A percentile compares a stretch with the other conserved stretches of the same genome.
Conservation (phyloP, 2,797 vertebrate species). For the Pogonophryne albipinna region DNA sequence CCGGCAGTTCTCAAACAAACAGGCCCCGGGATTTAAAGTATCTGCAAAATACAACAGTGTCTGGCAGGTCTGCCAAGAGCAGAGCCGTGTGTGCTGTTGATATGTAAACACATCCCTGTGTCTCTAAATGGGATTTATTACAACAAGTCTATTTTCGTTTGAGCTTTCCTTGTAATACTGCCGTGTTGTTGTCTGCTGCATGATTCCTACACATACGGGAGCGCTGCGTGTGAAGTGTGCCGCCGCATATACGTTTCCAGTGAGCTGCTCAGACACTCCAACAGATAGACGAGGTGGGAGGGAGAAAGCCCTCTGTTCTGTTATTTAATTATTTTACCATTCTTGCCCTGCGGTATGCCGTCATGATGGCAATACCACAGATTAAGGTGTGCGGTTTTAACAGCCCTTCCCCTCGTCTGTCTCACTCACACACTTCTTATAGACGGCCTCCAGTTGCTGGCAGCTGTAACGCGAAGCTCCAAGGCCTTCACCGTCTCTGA, state of each 20-base stretch:
- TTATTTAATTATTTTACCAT: constrained; percentile 84
- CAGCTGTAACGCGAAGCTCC: constrained; percentile 70
- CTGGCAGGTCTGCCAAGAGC: constrained; percentile 64
- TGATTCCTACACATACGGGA: constrained; percentile 30
- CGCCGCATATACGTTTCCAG: constrained; percentile 23
- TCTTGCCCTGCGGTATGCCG: constrained; percentile 76
- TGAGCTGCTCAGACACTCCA: constrained; percentile 34
- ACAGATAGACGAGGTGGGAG: constrained; percentile 45
- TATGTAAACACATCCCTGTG: constrained; percentile 75
- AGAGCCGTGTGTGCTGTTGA: constrained; percentile 76
- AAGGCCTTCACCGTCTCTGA: constrained; percentile 63
- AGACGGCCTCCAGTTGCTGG: constrained; percentile 66
- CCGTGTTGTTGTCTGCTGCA: constrained; percentile 33
- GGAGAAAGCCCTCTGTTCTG: constrained; percentile 49
- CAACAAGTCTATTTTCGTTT: constrained; percentile 72
- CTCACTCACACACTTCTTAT: constrained; percentile 55
- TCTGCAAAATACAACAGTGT: constrained; percentile 71
- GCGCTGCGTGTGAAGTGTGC: constrained; percentile 16
- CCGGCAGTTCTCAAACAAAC: constrained; percentile 75
- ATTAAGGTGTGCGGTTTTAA: constrained; percentile 84
- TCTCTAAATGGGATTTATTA: constrained; percentile 73
- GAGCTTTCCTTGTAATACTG: constrained; percentile 60
- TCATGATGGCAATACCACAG: constrained; percentile 81
- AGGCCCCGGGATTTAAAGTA: constrained; percentile 73
- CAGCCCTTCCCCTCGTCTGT: constrained; percentile 69